Conservation (phyloP, 2,888 invertebrate species). For the Odontocolon sp. region DNA sequence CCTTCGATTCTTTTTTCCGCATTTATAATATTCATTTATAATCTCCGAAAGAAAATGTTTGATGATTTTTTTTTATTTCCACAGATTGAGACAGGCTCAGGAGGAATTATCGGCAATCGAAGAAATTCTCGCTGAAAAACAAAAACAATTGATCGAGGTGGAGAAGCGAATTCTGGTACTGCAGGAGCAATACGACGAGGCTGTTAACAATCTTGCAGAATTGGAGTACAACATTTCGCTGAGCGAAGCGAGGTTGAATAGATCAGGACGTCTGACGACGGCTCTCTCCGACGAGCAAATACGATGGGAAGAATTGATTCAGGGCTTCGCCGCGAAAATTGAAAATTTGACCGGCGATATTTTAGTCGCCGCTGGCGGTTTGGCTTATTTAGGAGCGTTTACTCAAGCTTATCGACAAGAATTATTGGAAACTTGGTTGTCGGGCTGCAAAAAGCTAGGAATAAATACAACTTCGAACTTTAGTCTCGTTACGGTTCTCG, state of each 20-base stretch:
- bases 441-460: conserved; percentile 84
- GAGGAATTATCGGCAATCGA: conserved; percentile 89
- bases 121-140: conserved; percentile 89
- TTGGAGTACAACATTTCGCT: conserved; percentile 89
- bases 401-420: conserved; percentile 87
- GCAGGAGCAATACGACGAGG: conserved; percentile 86
- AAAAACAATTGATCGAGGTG: conserved; percentile 90
- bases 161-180: conserved; percentile 85
- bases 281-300: conserved; percentile 93
- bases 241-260: conserved; percentile 89
- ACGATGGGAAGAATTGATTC: conserved; percentile 90
- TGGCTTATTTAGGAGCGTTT: conserved; percentile 96
- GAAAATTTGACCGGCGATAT: conserved; percentile 92
- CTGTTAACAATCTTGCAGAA: conserved; percentile 88
- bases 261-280: conserved; percentile 92
- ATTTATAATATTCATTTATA: too few species aligned
- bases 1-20: too few species aligned
- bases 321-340: conserved; percentile 86
- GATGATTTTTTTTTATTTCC: neutral
- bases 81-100: conserved; percentile 83
- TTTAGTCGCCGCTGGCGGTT: conserved; percentile 91
- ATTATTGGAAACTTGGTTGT: conserved; percentile 87
- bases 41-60: conserved; percentile 9
- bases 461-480: conserved; percentile 88
- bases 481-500: conserved; percentile 87